A percentile compares a stretch with the other conserved stretches of the same genome.
Evolutionary conservation across 1,140 invertebrate species (phyloP).

Genomic region (Frieseomelitta varia): DNA sequence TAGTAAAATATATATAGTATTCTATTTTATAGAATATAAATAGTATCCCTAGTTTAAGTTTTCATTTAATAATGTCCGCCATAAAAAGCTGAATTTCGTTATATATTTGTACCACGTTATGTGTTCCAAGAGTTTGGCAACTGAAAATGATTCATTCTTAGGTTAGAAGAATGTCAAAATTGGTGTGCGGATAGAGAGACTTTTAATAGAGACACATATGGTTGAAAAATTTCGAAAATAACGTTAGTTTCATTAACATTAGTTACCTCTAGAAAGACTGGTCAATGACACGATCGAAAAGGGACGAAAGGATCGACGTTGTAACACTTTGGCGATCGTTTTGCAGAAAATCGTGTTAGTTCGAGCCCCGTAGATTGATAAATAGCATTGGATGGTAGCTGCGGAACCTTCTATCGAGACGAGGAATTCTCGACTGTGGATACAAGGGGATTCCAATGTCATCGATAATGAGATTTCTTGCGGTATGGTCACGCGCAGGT

Average conservation of each 20-base stretch:
- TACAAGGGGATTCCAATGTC: background rate
- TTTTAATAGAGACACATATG: too few species aligned
- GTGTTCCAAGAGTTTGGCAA: too few species aligned
- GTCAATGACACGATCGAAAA: too few species aligned
- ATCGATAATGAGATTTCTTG: conserved; percentile 16
- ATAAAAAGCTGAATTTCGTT: background rate
- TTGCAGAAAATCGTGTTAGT: background rate
- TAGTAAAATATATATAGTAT: background rate
- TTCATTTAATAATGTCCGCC: background rate
- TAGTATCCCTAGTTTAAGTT: too few species aligned
- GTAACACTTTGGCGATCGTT: background rate
- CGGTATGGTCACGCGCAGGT: background rate
- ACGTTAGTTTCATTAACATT: too few species aligned
- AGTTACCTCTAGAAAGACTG: background rate
- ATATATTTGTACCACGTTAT: too few species aligned
- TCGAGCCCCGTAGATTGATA: background rate
- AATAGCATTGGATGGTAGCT: too few species aligned
- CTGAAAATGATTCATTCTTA: background rate
- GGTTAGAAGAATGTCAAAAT: background rate
- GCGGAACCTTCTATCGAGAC: background rate
- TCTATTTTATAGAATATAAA: too few species aligned
- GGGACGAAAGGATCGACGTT: too few species aligned
- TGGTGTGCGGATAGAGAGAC: too few species aligned
- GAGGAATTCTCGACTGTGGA: too few species aligned
- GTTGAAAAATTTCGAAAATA: background rate